A percentile compares a stretch with the other conserved stretches of the same genome.
phyloP scores from a whole-genome alignment of 2,888 invertebrate genomes.

The Plagodis dolabraria region DNA sequence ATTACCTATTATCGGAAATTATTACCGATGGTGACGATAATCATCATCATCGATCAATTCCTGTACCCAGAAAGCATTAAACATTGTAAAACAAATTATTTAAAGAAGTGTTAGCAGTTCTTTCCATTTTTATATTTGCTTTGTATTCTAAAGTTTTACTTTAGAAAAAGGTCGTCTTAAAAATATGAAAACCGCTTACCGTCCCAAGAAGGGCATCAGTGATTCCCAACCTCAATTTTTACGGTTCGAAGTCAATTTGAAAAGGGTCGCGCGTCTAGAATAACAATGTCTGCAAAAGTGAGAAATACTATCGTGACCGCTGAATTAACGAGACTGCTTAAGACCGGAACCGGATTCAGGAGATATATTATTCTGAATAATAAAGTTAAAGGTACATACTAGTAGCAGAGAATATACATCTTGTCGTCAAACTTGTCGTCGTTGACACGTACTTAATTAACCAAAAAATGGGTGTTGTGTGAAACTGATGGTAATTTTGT shows the following conservation, averaged over 20 bases:
- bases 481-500: too few species aligned
- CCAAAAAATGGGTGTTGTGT: too few species aligned
- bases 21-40: too few species aligned
- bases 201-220: slow-evolving; percentile 15
- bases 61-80: too few species aligned
- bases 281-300: slow-evolving; percentile 50
- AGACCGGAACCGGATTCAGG: slow-evolving; percentile 36
- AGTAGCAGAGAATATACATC: too few species aligned
- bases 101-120: too few species aligned
- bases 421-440: too few species aligned
- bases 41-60: too few species aligned
- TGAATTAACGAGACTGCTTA: slow-evolving; percentile 46
- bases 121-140: too few species aligned
- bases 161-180: slow-evolving; percentile 12
- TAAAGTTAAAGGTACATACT: background rate
- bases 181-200: slow-evolving; percentile 20
- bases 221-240: slow-evolving; percentile 41
- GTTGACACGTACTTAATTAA: too few species aligned
- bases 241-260: slow-evolving; percentile 44
- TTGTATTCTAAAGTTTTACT: background rate
- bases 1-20: too few species aligned
- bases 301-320: slow-evolving; percentile 47
- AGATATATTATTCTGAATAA: background rate
- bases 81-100: too few species aligned
- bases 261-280: slow-evolving; percentile 44